Percentiles rank a stretch among this genome's conserved stretches.
Conservation (phyloP, 2,888 invertebrate genomes). For the Drosophila colorata region DNA sequence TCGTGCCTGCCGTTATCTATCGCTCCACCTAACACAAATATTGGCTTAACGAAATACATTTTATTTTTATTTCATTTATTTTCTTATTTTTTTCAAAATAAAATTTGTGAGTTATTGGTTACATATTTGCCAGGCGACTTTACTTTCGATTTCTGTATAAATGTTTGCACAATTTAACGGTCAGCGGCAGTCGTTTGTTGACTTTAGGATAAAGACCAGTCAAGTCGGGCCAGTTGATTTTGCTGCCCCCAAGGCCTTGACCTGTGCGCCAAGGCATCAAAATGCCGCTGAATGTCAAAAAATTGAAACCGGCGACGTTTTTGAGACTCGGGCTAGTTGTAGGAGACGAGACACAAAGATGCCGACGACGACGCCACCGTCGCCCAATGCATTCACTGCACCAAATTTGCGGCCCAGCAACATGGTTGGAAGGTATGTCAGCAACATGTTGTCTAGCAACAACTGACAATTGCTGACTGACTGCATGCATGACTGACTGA, state of each 20-base stretch:
- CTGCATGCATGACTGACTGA: constrained; percentile 46
- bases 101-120: constrained; percentile 44
- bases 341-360: constrained; percentile 59
- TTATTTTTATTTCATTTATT: constrained; percentile 2
- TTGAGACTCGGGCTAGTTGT: constrained; percentile 41
- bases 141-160: constrained; percentile 66
- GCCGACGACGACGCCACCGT: constrained; percentile 40
- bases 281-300: constrained; percentile 49
- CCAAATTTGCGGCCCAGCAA: constrained; percentile 61
- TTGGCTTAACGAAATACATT: constrained; percentile 60
- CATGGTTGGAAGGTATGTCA: constrained; percentile 55
- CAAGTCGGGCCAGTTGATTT: constrained; percentile 18
- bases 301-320: constrained; percentile 30
- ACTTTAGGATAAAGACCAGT: constrained; percentile 32
- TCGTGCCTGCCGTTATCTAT: constrained; percentile 43
- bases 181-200: constrained; percentile 53
- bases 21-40: constrained; percentile 52
- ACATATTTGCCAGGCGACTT: constrained; percentile 65
- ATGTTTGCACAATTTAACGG: constrained; percentile 74
- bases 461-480: constrained; percentile 57
- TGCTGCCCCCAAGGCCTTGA: constrained; percentile 58
- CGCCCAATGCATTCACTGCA: constrained; percentile 44
- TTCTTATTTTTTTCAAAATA: constrained; percentile 10
- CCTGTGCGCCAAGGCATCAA: constrained; percentile 28
- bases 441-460: constrained; percentile 61